phyloP scores from a whole-genome alignment of 2,888 invertebrate genomes.

The Papilio gigon region DNA sequence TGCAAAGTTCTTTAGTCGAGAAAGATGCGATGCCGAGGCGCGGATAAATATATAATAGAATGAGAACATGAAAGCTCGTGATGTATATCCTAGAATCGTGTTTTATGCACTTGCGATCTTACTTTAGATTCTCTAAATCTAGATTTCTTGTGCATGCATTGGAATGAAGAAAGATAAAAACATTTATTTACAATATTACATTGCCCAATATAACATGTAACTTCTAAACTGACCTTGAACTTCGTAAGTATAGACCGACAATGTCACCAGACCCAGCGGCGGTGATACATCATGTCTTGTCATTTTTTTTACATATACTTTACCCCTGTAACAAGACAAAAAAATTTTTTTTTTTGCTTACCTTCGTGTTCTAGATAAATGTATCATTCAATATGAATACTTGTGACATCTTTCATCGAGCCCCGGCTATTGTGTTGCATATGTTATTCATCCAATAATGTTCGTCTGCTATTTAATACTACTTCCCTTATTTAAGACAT shows the following conservation, averaged over 20 bases:
- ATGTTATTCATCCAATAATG: neutral
- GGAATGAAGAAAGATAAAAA: neutral
- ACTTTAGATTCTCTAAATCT: conserved; percentile 14
- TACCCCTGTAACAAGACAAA: no score
- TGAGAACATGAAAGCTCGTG: conserved; percentile 34
- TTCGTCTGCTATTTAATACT: neutral
- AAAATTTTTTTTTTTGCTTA: no score
- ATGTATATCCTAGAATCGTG: conserved; percentile 29
- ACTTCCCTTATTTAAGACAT: neutral
- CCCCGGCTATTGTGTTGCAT: neutral
- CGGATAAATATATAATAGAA: conserved; percentile 35
- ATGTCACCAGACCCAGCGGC: no score
- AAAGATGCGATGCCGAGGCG: conserved; percentile 28
- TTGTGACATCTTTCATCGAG: neutral
- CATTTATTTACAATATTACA: neutral
- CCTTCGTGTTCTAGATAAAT: no score
- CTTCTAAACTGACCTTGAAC: no score
- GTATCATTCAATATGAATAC: no score
- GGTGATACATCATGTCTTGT: no score
- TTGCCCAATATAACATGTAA: neutral
- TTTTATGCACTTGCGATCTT: conserved; percentile 23
- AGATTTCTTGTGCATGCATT: neutral
- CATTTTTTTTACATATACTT: no score
- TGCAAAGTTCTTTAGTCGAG: conserved; percentile 24
- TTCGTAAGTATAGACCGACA: no score